Evolutionary conservation across 2,113 vertebrate genomes (phyloP).

Genomic region (Lates calcarifer): DNA sequence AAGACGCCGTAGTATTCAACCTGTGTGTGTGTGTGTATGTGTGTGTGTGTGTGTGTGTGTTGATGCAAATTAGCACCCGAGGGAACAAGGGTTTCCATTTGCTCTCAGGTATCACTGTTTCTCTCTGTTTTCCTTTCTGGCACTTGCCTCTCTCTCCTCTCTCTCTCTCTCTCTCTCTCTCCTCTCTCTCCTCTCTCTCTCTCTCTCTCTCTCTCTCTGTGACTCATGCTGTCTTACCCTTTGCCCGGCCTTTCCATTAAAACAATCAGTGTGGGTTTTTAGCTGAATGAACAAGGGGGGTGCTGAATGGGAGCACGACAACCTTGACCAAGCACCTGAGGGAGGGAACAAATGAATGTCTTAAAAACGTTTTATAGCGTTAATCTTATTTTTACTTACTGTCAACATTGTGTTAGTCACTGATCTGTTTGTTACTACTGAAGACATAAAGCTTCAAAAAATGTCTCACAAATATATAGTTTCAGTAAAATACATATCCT

Average conservation of each 20-base stretch:
- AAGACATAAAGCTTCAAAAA: neutral
- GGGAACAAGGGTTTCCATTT: conserved; percentile 49
- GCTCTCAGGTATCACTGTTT: conserved; percentile 37
- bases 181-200: conserved; percentile 34
- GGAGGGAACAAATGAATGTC: neutral
- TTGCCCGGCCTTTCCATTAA: conserved; percentile 51
- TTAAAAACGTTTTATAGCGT: neutral
- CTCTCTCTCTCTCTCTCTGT: conserved; percentile 38
- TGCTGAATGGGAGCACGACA: conserved; percentile 1
- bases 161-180: conserved; percentile 51
- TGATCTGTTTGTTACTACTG: neutral
- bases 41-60: conserved; percentile 32
- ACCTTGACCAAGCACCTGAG: conserved; percentile 31
- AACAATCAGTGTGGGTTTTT: conserved; percentile 52
- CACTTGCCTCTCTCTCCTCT: conserved; percentile 30
- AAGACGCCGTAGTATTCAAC: conserved; percentile 21
- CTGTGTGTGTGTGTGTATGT: conserved; percentile 29
- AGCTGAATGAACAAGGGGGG: conserved; percentile 50
- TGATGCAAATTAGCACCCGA: conserved; percentile 46
- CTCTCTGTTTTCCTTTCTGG: neutral
- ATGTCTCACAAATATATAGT: neutral
- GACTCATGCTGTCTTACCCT: conserved; percentile 72
- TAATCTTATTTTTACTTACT: neutral
- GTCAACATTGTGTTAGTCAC: neutral
- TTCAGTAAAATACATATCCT: neutral